Evolutionary conservation across 2,888 invertebrate genomes (phyloP).

Genomic region (Chaetogeoica ovagalla): DNA sequence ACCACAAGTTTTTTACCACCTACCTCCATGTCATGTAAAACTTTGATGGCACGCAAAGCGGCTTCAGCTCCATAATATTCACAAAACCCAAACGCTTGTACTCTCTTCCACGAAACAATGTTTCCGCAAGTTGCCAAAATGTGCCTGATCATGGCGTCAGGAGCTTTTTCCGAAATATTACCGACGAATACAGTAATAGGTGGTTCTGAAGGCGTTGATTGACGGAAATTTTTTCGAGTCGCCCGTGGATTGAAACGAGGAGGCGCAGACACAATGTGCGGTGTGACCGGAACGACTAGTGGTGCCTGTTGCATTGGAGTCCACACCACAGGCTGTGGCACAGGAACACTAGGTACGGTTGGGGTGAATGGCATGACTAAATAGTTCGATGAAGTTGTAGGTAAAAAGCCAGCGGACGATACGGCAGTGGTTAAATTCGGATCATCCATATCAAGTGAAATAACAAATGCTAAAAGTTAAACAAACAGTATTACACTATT

Average conservation of each 20-base stretch:
- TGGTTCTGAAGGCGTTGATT: slow-evolving; percentile 66
- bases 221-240: slow-evolving; percentile 34
- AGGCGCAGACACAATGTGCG: slow-evolving; percentile 45
- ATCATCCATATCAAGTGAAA: slow-evolving; percentile 31
- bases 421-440: slow-evolving; percentile 20
- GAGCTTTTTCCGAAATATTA: slow-evolving; percentile 92
- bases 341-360: slow-evolving; percentile 44
- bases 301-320: slow-evolving; percentile 45
- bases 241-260: slow-evolving; percentile 48
- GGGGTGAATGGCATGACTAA: slow-evolving; percentile 50
- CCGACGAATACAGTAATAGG: slow-evolving; percentile 97
- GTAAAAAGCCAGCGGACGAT: slow-evolving; percentile 37
- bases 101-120: slow-evolving; percentile 95
- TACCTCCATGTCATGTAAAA: slow-evolving; percentile 89
- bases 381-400: slow-evolving; percentile 38
- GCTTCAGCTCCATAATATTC: slow-evolving; percentile 96
- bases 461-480: slow-evolving; percentile 11
- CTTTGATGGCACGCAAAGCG: slow-evolving; percentile 87
- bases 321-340: slow-evolving; percentile 46
- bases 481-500: neutral
- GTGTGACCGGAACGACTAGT: slow-evolving; percentile 45
- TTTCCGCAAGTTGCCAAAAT: slow-evolving; percentile 91
- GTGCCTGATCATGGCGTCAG: slow-evolving; percentile 91
- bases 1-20: slow-evolving; percentile 93
- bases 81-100: slow-evolving; percentile 94